Evolutionary conservation across 2,113 vertebrate species (phyloP).

Genomic region (Burhinus bistriatus): DNA sequence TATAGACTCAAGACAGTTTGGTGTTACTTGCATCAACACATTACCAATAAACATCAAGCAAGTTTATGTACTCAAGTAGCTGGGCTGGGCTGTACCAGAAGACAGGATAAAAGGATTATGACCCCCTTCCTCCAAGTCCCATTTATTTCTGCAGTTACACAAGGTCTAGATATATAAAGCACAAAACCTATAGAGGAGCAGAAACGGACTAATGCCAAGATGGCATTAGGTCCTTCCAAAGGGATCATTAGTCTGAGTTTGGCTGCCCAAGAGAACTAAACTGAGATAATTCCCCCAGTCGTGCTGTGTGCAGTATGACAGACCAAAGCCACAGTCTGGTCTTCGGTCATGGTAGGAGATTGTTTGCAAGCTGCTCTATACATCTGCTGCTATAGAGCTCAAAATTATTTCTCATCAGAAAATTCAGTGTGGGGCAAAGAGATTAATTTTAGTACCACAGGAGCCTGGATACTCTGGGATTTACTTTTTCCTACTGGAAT

Average conservation of each 20-base stretch:
- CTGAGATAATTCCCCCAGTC: background rate
- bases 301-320: background rate
- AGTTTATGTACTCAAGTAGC: background rate
- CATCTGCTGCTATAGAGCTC: background rate
- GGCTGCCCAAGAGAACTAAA: background rate
- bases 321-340: background rate
- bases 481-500: constrained; percentile 10
- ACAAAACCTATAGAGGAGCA: background rate
- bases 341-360: background rate
- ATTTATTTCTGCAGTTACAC: background rate
- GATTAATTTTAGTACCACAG: background rate
- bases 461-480: background rate
- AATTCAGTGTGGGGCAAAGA: background rate
- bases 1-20: background rate
- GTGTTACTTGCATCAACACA: background rate
- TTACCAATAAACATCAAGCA: background rate
- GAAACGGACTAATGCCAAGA: background rate
- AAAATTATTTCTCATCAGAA: background rate
- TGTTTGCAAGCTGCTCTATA: background rate
- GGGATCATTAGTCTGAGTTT: background rate
- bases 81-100: background rate
- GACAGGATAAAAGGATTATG: background rate
- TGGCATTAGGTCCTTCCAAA: background rate
- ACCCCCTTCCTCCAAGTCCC: background rate
- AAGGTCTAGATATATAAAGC: background rate